Conservation (phyloP, 2,113 vertebrate genomes). For the Pungitius pungitius region DNA sequence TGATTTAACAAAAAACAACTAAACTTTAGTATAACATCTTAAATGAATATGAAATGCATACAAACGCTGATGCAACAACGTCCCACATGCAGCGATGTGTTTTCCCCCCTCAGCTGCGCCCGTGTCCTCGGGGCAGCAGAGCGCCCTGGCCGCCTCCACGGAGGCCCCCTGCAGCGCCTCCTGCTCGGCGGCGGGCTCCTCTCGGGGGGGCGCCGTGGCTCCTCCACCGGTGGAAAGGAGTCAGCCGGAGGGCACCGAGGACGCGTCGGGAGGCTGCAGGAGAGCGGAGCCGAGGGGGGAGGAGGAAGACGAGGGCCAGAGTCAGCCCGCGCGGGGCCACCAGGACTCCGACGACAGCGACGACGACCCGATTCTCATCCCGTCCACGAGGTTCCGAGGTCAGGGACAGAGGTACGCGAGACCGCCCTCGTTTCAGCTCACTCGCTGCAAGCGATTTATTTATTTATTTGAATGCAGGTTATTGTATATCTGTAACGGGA, state of each 20-base stretch:
- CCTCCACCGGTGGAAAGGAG: constrained; percentile 38
- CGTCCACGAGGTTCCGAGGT: constrained; percentile 88
- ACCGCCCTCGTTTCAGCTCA: neutral
- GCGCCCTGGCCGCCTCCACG: neutral
- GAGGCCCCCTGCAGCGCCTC: constrained; percentile 54
- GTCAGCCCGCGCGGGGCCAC: constrained; percentile 79
- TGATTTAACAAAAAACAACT: too few species aligned
- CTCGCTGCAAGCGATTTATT: neutral
- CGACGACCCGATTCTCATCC: constrained; percentile 94
- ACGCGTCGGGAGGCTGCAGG: constrained; percentile 68
- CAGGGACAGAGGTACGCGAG: constrained; percentile 90
- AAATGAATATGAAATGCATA: neutral
- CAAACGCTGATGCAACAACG: neutral
- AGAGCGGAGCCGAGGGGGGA: constrained; percentile 62
- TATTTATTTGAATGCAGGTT: neutral
- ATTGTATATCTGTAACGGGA: neutral
- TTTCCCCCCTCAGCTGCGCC: constrained; percentile 16
- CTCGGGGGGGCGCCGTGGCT: neutral
- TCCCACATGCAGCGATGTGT: neutral
- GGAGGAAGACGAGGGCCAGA: constrained; percentile 62
- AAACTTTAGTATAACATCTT: too few species aligned
- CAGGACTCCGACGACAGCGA: constrained; percentile 96
- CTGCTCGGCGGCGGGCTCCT: constrained; percentile 34
- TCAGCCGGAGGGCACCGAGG: constrained; percentile 56
- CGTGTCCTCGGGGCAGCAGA: constrained; percentile 30